Evolutionary conservation across 2,113 vertebrate species (phyloP).

Genomic region (Ciconia stormi): DNA sequence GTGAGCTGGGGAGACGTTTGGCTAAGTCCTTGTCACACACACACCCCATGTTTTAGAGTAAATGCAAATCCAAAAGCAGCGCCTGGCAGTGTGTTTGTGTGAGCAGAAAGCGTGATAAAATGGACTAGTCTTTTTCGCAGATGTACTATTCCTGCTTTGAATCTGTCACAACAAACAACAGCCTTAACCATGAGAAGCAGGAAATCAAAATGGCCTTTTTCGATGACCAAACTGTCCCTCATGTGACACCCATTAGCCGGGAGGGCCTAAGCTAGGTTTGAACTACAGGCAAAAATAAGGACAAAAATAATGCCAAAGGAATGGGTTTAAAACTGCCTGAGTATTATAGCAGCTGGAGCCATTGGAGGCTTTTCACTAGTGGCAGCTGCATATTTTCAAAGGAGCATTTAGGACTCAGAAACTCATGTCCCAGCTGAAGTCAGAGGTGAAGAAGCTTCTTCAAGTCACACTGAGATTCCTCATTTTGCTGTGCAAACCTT

Average conservation of each 20-base stretch:
- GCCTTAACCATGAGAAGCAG: neutral
- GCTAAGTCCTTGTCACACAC: neutral
- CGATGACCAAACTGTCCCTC: neutral
- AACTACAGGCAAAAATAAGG: neutral
- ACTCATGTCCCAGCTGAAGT: neutral
- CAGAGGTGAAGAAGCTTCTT: neutral
- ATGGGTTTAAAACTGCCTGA: neutral
- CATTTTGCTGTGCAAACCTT: neutral
- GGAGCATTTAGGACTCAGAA: neutral
- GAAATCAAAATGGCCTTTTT: neutral
- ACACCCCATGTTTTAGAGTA: neutral
- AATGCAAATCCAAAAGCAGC: neutral
- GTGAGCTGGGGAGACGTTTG: neutral
- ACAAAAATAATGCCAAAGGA: neutral
- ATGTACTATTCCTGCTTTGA: neutral
- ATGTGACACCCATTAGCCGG: neutral
- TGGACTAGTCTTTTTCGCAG: neutral
- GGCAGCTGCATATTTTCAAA: neutral
- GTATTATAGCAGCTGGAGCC: neutral
- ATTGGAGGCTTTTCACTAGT: neutral
- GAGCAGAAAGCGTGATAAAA: neutral
- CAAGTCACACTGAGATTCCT: neutral
- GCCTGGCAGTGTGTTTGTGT: accelerated
- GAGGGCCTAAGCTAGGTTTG: neutral
- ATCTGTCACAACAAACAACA: neutral